phyloP scores from a whole-genome alignment of 2,113 vertebrate species.

The Hyaena hyaena region DNA sequence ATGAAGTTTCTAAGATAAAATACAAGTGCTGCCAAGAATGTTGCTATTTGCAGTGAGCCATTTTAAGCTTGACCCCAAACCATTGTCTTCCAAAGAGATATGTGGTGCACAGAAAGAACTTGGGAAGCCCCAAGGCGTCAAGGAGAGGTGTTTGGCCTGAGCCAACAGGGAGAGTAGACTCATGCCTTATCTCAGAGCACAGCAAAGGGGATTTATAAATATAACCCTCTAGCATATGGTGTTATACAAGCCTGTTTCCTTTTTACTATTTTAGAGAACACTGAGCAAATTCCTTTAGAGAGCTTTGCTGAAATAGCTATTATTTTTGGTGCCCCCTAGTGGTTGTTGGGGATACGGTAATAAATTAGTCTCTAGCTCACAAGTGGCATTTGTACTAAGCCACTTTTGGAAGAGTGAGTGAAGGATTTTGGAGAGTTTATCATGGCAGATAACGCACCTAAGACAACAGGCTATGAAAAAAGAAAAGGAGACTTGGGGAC shows the following conservation, averaged over 20 bases:
- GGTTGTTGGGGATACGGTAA: background rate
- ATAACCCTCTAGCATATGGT: background rate
- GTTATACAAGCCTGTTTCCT: background rate
- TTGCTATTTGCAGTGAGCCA: background rate
- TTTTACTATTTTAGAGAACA: background rate
- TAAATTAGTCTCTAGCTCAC: background rate
- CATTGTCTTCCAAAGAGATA: background rate
- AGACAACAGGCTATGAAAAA: background rate
- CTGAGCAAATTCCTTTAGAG: background rate
- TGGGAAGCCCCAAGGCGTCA: background rate
- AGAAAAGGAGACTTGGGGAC: background rate
- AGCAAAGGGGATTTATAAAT: background rate
- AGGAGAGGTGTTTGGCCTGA: background rate
- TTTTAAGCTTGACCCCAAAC: slow-evolving; percentile 1
- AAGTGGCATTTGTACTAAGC: background rate
- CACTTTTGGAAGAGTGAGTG: background rate
- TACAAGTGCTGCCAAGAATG: background rate
- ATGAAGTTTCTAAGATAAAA: slow-evolving; percentile 33
- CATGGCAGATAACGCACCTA: background rate
- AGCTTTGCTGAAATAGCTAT: slow-evolving; percentile 6
- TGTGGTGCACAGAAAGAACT: background rate
- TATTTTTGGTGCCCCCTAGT: slow-evolving; percentile 43
- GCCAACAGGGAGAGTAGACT: background rate
- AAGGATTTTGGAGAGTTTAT: background rate
- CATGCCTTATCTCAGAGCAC: background rate